phyloP scores from a whole-genome alignment of 2,113 vertebrate genomes.

The Dendrocopos noguchii region DNA sequence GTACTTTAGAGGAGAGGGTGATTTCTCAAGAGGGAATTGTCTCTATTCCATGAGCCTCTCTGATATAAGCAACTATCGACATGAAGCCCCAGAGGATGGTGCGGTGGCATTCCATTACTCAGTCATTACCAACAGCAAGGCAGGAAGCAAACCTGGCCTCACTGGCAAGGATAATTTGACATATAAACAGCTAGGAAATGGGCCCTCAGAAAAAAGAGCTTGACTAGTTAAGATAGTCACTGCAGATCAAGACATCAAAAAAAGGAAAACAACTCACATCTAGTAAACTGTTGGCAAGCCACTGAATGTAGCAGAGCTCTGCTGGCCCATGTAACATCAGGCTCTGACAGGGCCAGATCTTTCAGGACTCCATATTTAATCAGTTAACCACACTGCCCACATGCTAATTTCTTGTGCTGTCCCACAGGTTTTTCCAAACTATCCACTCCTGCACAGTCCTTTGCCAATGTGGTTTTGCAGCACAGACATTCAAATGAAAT shows the following conservation, averaged over 20 bases:
- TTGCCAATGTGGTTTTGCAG: rapidly evolving
- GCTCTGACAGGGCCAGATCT: background rate
- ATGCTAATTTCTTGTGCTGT: background rate
- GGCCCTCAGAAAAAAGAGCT: background rate
- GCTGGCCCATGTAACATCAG: background rate
- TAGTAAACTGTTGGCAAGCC: background rate
- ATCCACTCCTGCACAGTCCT: background rate
- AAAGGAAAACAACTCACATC: background rate
- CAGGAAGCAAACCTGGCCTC: background rate
- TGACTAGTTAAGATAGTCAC: background rate
- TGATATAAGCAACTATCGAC: background rate
- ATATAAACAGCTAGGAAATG: background rate
- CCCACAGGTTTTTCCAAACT: background rate
- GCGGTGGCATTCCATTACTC: background rate
- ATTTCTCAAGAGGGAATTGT: background rate
- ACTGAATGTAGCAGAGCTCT: background rate
- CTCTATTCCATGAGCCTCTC: background rate
- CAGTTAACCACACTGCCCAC: background rate
- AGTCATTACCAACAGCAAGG: background rate
- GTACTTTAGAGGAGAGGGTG: background rate
- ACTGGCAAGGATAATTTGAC: background rate
- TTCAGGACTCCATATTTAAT: background rate
- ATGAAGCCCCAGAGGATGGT: background rate
- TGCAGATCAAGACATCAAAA: background rate
- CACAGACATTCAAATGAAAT: background rate